A percentile compares a stretch with the other conserved stretches of the same genome.
Conservation (phyloP, 2,888 invertebrate genomes). For the Microctonus brassicae region DNA sequence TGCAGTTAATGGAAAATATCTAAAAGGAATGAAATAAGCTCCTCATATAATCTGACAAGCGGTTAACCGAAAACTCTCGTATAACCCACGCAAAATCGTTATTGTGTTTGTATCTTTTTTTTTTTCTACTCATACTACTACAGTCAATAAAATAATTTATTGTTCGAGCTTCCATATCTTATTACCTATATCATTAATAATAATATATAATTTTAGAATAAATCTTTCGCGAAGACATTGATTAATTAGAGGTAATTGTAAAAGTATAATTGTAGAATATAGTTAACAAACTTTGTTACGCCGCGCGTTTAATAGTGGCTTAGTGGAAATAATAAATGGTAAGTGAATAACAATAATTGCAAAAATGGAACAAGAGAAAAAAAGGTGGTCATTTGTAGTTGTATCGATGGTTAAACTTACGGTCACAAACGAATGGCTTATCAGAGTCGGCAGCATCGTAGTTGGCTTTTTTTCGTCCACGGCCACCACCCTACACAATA, state of each 20-base stretch:
- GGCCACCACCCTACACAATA: constrained; percentile 67
- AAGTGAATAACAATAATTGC: constrained; percentile 48
- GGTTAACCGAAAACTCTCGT: constrained; percentile 55
- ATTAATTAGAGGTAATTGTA: constrained; percentile 51
- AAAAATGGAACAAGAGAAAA: constrained; percentile 40
- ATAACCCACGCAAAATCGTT: constrained; percentile 54
- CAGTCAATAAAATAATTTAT: constrained; percentile 61
- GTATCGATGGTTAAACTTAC: constrained; percentile 78
- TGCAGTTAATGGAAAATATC: constrained; percentile 39
- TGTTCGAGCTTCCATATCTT: constrained; percentile 52
- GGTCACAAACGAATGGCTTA: constrained; percentile 92
- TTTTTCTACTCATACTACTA: constrained; percentile 48
- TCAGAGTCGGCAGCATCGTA: constrained; percentile 84
- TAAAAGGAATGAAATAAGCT: constrained; percentile 46
- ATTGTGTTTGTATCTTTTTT: neutral
- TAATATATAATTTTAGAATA: constrained; percentile 56
- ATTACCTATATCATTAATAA: constrained; percentile 50
- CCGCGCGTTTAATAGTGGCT: constrained; percentile 48
- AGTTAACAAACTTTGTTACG: constrained; percentile 59
- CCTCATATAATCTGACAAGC: constrained; percentile 50
- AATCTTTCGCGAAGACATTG: constrained; percentile 50
- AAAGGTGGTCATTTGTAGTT: constrained; percentile 66
- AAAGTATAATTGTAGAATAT: constrained; percentile 54
- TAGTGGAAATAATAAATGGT: constrained; percentile 50
- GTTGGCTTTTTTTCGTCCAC: constrained; percentile 72